These are phyloP conservation scores for Haemorhous mexicanus DNA, from an alignment of 2,113 vertebrate genomes.

Conservation along the genomic window DNA sequence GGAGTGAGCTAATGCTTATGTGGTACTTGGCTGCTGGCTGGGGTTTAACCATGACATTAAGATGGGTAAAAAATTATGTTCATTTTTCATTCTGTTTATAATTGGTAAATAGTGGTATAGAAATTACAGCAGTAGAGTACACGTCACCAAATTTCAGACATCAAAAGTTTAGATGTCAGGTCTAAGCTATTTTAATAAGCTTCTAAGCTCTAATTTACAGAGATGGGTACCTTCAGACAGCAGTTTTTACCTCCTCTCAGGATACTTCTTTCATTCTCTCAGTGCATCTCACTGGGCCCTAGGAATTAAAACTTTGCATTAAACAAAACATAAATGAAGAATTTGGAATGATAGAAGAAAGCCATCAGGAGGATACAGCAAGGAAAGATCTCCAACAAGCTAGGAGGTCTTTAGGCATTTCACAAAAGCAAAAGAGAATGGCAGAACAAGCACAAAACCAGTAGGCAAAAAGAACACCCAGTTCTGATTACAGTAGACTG, in stretches of 20 bases:
- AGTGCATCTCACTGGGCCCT: background rate
- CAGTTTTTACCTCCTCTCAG: background rate
- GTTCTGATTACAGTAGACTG: background rate
- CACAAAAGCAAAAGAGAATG: background rate
- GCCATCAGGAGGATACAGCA: background rate
- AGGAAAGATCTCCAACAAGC: too few species aligned
- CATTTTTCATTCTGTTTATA: background rate
- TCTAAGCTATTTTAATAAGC: background rate
- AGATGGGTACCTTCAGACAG: background rate
- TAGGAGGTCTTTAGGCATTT: background rate
- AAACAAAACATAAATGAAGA: background rate
- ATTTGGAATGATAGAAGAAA: background rate
- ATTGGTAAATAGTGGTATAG: background rate
- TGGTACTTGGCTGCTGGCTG: background rate
- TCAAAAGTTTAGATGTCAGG: background rate
- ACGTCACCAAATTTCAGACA: background rate
- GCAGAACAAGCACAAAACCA: background rate
- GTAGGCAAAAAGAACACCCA: background rate
- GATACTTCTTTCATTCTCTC: background rate
- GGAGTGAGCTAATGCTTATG: background rate
- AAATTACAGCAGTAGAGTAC: background rate
- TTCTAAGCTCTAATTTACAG: background rate
- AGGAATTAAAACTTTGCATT: background rate
- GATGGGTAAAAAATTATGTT: background rate
- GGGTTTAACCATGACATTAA: background rate